A percentile compares a stretch with the other conserved stretches of the same genome.
phyloP scores from a whole-genome alignment of 1,140 invertebrate genomes.

The Papilio polyxenes region DNA sequence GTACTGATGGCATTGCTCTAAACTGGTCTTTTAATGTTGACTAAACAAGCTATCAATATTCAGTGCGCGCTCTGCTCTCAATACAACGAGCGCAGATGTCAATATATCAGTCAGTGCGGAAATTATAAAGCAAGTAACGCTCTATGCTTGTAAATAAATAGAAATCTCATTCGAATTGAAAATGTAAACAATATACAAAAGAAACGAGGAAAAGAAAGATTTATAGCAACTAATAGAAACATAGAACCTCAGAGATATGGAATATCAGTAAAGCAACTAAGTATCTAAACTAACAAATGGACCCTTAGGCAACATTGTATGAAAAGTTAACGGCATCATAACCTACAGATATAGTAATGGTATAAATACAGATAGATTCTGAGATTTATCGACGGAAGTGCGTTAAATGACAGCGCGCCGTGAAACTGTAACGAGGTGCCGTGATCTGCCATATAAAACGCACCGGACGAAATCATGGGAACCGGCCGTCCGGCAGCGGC shows the following conservation, averaged over 20 bases:
- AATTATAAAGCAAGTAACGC: background rate
- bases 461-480: constrained; percentile 11
- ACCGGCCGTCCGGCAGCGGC: background rate
- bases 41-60: constrained; percentile 27
- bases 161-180: background rate
- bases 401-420: background rate
- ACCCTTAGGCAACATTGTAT: constrained; percentile 29
- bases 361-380: constrained; percentile 27
- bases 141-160: background rate
- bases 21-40: constrained; percentile 24
- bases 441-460: constrained; percentile 24
- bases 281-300: background rate
- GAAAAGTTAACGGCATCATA: constrained; percentile 29
- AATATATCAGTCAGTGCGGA: constrained; percentile 16
- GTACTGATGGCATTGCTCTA: background rate
- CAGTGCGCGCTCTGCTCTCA: constrained; percentile 5
- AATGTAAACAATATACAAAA: background rate
- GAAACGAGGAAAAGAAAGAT: background rate
- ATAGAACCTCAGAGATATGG: background rate
- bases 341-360: constrained; percentile 33
- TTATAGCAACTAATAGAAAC: background rate
- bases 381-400: constrained; percentile 34
- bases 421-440: constrained; percentile 30
- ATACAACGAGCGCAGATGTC: constrained; percentile 21
- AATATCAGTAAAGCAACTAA: background rate